These are phyloP conservation scores for Onychomys arenicola DNA, from an alignment of 2,797 vertebrate genomes.

Conservation along the genomic window DNA sequence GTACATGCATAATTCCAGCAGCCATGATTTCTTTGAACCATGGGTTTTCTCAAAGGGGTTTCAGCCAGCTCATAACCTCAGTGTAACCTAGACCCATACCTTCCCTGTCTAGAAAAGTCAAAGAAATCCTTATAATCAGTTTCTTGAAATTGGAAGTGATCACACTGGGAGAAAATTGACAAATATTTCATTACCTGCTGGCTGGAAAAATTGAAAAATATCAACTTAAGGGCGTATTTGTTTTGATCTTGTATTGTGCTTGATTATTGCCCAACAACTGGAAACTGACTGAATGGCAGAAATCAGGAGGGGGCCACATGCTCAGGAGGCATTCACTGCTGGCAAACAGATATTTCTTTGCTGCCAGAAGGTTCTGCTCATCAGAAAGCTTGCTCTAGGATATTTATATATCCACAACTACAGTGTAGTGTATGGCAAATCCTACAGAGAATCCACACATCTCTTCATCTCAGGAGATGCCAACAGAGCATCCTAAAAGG, in stretches of 20 bases:
- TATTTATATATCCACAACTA: background rate
- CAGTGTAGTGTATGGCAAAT: background rate
- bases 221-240: slow-evolving; percentile 67
- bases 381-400: background rate
- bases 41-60: background rate
- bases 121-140: slow-evolving; percentile 69
- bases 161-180: slow-evolving; percentile 70
- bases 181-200: slow-evolving; percentile 75
- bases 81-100: slow-evolving; percentile 12
- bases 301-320: background rate
- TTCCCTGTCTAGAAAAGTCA: slow-evolving; percentile 51
- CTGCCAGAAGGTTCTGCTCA: background rate
- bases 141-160: slow-evolving; percentile 62
- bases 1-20: background rate
- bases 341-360: slow-evolving; percentile 26
- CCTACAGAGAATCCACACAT: background rate
- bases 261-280: slow-evolving; percentile 53
- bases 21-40: background rate
- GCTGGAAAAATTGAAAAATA: slow-evolving; percentile 79
- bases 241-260: slow-evolving; percentile 71
- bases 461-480: background rate
- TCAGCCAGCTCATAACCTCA: slow-evolving; percentile 15
- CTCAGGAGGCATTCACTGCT: background rate
- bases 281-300: slow-evolving; percentile 41
- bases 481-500: background rate